Percentiles rank a stretch among this genome's conserved stretches.
Evolutionary conservation across 2,797 vertebrate species (phyloP).

Genomic region (Cossypha caffra): DNA sequence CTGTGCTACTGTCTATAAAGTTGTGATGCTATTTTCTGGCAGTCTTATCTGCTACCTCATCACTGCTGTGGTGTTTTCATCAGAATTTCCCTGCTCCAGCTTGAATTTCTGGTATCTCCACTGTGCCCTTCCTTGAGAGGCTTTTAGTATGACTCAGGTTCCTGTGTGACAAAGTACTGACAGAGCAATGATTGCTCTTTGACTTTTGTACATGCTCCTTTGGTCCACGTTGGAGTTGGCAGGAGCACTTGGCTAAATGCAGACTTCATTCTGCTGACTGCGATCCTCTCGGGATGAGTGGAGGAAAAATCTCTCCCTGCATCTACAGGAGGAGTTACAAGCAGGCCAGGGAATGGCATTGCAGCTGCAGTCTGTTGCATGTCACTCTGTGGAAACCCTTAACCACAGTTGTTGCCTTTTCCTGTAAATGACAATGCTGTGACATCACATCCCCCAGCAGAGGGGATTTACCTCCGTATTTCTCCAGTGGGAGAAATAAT

Average conservation of each 20-base stretch:
- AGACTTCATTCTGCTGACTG: background rate
- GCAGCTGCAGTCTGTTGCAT: background rate
- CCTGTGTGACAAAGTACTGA: background rate
- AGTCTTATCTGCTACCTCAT: background rate
- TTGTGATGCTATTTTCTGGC: background rate
- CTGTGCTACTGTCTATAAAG: background rate
- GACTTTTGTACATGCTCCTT: background rate
- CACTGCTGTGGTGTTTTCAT: background rate
- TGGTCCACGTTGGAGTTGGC: background rate
- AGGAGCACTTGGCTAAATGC: background rate
- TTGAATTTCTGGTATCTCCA: conserved; percentile 23
- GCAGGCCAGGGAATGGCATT: background rate
- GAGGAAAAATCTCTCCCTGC: background rate
- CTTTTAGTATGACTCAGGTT: conserved; percentile 34
- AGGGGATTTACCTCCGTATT: background rate
- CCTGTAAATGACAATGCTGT: background rate
- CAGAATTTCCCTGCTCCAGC: background rate
- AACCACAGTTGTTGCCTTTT: background rate
- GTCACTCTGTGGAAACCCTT: background rate
- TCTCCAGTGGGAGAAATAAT: background rate
- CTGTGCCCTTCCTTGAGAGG: background rate
- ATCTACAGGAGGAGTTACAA: background rate
- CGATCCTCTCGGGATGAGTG: background rate
- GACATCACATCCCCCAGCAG: background rate
- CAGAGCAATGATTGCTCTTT: background rate